A percentile compares a stretch with the other conserved stretches of the same genome.
These are phyloP conservation scores for Drosophila arawakana DNA, from an alignment of 1,140 invertebrate species.

Conservation along the genomic window DNA sequence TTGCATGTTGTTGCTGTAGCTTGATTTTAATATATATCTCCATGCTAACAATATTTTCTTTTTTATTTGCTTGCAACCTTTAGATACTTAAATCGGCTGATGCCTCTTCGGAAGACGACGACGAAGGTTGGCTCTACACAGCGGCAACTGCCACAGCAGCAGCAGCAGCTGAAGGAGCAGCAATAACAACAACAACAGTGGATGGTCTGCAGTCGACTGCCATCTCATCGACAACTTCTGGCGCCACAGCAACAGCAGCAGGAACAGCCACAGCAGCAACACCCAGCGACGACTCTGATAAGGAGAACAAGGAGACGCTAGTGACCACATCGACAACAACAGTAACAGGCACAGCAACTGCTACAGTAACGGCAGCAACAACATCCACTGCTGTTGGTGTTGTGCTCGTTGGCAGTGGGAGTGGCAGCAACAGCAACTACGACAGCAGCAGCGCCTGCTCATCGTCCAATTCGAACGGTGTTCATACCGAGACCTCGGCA, in stretches of 20 bases:
- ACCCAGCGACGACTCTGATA: slow-evolving; percentile 79
- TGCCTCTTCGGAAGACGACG: slow-evolving; percentile 82
- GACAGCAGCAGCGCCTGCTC: slow-evolving; percentile 74
- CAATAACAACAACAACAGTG: slow-evolving; percentile 39
- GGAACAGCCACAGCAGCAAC: slow-evolving; percentile 25
- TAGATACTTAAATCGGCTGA: slow-evolving; percentile 83
- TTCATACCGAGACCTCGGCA: slow-evolving; percentile 71
- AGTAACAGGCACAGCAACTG: slow-evolving; percentile 13
- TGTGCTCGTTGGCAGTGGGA: slow-evolving; percentile 14
- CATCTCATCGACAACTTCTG: slow-evolving; percentile 71
- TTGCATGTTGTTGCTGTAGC: slow-evolving; percentile 24
- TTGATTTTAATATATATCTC: slow-evolving; percentile 58
- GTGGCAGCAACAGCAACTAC: slow-evolving; percentile 65
- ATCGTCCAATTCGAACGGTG: slow-evolving; percentile 74
- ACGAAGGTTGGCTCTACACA: slow-evolving; percentile 81
- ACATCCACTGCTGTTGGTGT: slow-evolving; percentile 29
- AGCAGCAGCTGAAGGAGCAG: slow-evolving; percentile 15
- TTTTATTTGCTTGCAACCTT: not conserved
- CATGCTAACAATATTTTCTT: slow-evolving; percentile 36
- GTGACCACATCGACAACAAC: slow-evolving; percentile 48
- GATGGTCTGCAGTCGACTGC: slow-evolving; percentile 75
- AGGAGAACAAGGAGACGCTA: slow-evolving; percentile 78
- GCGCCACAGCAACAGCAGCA: slow-evolving; percentile 26
- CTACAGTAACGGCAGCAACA: slow-evolving; percentile 23
- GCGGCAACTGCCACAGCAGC: slow-evolving; percentile 46